Evolutionary conservation across 2,113 vertebrate species (phyloP), one percentile per base, ranked within the genome.

Genomic region (Danionella cerebrum): DNA sequence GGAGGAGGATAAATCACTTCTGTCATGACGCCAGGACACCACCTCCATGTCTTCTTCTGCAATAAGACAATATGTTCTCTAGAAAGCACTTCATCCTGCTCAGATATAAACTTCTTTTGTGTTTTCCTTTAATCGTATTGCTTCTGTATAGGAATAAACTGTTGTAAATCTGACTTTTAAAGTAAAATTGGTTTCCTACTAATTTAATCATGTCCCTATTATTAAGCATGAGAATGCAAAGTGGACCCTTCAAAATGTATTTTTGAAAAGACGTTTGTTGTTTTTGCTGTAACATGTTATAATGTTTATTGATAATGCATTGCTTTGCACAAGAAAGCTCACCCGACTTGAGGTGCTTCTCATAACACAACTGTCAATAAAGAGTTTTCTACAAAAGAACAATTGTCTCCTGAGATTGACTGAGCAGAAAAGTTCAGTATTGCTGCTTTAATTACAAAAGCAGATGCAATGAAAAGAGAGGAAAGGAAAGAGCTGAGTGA

Each of bases 361-460:
- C 72, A 64, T 76, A 83, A 83, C 82, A 81, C 80, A 79, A 38
- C 50, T 22, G 65, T 70, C 19, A 85, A 88, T 87, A 85, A 87
- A 85, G 58, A 79, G 22, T 59, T 36, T 67, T 80, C 74, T 80
- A 67, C 73, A 42, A 72, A 48, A 66, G 59, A 51, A 33, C 60
- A 47, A n/a, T n/a, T n/a, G n/a, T n/a, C n/a, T n/a, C n/a, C n/a
- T n/a, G n/a, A n/a, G n/a, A n/a, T n/a, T 24, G 16, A 55, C 33
- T 48, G n/a, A 50, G 57, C 53, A 33, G 41, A n/a, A 25, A 48
- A 9, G 1, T 19, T 16, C 29, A 31, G 50, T 8, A 52, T 3
- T 22, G 8, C 14, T 36, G 12, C 47, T n/a, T 14, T 33, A 45
- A 65, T 58, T 41, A 59, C 38, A 42, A 39, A 42, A 62, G 39